Base-by-base conservation (phyloP, 2,113 vertebrate genomes). In the Malurus cyaneus region DNA sequence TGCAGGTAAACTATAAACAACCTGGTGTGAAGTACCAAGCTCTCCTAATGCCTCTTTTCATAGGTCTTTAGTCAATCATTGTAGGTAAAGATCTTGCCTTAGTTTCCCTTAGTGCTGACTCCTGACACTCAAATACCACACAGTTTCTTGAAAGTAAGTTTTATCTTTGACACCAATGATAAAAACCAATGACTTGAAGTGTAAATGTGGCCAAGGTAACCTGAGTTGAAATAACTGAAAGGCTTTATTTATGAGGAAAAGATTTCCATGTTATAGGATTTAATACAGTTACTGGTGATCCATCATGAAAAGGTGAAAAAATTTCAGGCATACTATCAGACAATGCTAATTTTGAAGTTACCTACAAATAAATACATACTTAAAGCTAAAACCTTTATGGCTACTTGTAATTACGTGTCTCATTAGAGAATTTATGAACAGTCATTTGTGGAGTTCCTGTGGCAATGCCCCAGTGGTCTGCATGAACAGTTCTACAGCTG, bases 1-100 rank as follows among this genome's bases (percentile, higher is more conserved):
- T 31, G 93, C 97, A 67, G 96, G 99, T 99, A 97, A 99, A 98
- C 92, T 10, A 19, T 1, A 9, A 24, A 19, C 17, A 57, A 1
- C 72, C 21, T 16, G 41, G 36, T 12, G 49, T 1, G 3, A 42
- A 50, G 10, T 9, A 20, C 42, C 2, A 24, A 17, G 18, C 26
- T 42, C 53, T 84, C 23, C 29, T 54, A 13, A 47, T n/a, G 47
- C 26, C 26, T 92, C 23, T 36, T 65, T 34, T 39, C 19, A 3
- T 19, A 29, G 49, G 19, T 65, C 29, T 89, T 83, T 24, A n/a
- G 17, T 80, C 18, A 53, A 0, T 42, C 18, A 6, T 2, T 28
- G 64, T 2, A 69, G 52, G 34, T 71, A 66, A 66, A 85, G 80
- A n/a, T 78, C 47, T 62, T 46, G 36, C 36, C 66, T 80, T 57